Evolutionary conservation across 2,113 vertebrate species (phyloP).

Genomic region (Pogona vitticeps): DNA sequence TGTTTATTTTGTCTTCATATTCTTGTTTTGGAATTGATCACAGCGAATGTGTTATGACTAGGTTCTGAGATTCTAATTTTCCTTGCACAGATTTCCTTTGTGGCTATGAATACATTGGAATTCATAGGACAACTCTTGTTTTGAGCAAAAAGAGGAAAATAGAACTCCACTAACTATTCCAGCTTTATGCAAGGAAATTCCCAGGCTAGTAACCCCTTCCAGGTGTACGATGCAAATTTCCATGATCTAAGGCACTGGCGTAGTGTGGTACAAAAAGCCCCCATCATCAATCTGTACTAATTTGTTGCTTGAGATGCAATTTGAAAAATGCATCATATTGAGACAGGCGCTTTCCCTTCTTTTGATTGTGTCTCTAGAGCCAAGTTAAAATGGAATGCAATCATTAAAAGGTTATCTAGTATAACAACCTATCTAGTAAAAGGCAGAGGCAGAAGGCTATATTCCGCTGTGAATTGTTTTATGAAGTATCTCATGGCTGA

Average conservation of each 20-base stretch:
- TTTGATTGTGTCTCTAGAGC: slow-evolving; percentile 52
- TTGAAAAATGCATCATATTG: slow-evolving; percentile 64
- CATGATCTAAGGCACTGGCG: slow-evolving; percentile 33
- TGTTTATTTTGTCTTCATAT: not conserved
- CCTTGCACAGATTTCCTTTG: slow-evolving; percentile 38
- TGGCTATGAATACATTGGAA: not conserved
- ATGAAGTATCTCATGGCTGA: slow-evolving; percentile 74
- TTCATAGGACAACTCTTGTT: slow-evolving; percentile 36
- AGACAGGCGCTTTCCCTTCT: slow-evolving; percentile 47
- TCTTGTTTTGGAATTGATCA: not conserved
- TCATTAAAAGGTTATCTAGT: slow-evolving; percentile 75
- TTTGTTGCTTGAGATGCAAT: slow-evolving; percentile 52
- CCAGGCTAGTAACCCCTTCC: not conserved
- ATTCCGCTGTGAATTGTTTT: slow-evolving; percentile 72
- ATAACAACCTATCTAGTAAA: slow-evolving; percentile 63
- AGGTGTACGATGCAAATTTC: slow-evolving; percentile 41
- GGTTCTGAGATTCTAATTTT: slow-evolving; percentile 50
- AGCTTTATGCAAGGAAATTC: not conserved
- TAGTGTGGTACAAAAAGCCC: slow-evolving; percentile 44
- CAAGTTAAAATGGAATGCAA: slow-evolving; percentile 64
- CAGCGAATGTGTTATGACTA: slow-evolving; percentile 41
- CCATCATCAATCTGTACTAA: slow-evolving; percentile 53
- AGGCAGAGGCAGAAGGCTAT: slow-evolving; percentile 64
- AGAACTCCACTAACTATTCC: not conserved
- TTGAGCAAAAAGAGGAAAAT: not conserved